Evolutionary conservation across 92 coral and sea anemone species (phyloP).

Genomic region (Anthopleura xanthogrammica): DNA sequence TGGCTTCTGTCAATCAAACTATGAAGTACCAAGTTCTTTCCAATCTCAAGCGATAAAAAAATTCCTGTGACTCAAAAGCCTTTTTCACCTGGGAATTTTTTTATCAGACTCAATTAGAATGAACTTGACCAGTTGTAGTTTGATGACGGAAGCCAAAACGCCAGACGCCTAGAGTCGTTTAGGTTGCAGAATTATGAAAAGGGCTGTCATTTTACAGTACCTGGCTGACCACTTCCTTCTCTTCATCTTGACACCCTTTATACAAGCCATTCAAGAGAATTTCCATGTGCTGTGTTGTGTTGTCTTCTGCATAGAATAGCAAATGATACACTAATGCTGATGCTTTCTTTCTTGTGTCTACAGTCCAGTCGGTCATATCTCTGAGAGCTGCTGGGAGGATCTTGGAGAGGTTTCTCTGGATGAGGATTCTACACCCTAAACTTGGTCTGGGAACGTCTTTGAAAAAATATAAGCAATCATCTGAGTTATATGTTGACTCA

Average conservation of each 20-base stretch:
- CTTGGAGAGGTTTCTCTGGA: slow-evolving; percentile 91
- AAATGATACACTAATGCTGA: slow-evolving; percentile 84
- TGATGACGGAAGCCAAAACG: too few species aligned
- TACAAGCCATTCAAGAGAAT: slow-evolving; percentile 75
- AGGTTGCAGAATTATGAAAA: too few species aligned
- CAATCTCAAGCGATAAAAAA: too few species aligned
- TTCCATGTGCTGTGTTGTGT: slow-evolving; percentile 92
- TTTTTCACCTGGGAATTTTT: too few species aligned
- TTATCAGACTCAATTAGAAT: too few species aligned
- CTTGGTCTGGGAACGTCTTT: slow-evolving; percentile 38
- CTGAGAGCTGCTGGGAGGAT: slow-evolving; percentile 93
- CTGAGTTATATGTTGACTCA: too few species aligned
- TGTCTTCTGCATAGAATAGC: slow-evolving; percentile 92
- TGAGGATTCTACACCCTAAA: slow-evolving; percentile 83
- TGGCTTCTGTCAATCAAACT: too few species aligned
- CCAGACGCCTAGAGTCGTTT: too few species aligned
- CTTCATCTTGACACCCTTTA: slow-evolving; percentile 91
- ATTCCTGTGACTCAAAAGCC: too few species aligned
- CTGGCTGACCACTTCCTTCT: slow-evolving; percentile 68
- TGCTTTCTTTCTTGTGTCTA: slow-evolving; percentile 91
- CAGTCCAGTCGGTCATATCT: slow-evolving; percentile 97
- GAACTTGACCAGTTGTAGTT: too few species aligned
- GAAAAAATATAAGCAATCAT: not conserved
- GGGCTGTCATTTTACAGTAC: slow-evolving; percentile 21
- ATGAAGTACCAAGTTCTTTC: too few species aligned